phyloP scores from a whole-genome alignment of 2,888 invertebrate genomes.

The Tineola bisselliella region DNA sequence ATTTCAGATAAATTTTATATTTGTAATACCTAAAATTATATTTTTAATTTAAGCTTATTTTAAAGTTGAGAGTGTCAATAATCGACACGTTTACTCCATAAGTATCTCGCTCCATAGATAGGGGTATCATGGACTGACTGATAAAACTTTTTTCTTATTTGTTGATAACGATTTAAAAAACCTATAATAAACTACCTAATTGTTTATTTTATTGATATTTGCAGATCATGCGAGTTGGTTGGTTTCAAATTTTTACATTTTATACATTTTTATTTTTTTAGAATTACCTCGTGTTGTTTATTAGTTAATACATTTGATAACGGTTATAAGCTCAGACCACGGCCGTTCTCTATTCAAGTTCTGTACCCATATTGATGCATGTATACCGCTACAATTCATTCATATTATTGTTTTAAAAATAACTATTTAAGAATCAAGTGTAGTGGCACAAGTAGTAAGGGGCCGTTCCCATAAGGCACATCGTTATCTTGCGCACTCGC shows the following conservation, averaged over 20 bases:
- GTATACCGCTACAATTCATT: no score
- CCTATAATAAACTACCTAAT: neutral
- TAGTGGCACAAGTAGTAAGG: conserved; percentile 14
- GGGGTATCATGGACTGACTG: neutral
- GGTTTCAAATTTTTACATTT: neutral
- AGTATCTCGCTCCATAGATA: neutral
- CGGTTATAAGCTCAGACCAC: no score
- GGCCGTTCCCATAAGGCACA: conserved; percentile 52
- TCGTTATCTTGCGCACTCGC: conserved; percentile 48
- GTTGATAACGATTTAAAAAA: neutral
- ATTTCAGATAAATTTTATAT: no score
- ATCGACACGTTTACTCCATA: neutral
- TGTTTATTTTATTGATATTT: neutral
- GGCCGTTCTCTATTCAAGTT: no score
- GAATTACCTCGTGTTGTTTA: no score
- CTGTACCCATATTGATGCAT: no score
- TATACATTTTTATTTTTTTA: neutral
- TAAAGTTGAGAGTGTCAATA: neutral
- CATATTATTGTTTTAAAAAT: no score
- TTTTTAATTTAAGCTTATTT: no score
- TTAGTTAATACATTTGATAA: no score
- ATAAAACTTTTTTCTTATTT: conserved; percentile 3
- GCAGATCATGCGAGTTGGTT: neutral
- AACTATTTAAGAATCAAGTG: neutral
- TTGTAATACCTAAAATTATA: no score